Evolutionary conservation across 2,113 vertebrate species (phyloP).

Genomic region (Chinchilla lanigera): DNA sequence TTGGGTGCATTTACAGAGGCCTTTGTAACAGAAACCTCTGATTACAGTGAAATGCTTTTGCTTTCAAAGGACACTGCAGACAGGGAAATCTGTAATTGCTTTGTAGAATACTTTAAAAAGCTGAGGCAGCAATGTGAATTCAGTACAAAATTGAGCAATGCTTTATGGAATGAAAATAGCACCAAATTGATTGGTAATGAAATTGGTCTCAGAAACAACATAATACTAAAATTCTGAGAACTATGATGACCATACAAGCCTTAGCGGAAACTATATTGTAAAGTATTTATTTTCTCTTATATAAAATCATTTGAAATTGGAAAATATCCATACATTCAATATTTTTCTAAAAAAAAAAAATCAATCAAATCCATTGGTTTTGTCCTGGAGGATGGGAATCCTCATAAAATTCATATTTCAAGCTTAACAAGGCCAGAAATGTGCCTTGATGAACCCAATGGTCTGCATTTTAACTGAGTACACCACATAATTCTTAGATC

Average conservation of each 20-base stretch:
- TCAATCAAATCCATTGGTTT: neutral
- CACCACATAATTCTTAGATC: neutral
- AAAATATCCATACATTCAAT: neutral
- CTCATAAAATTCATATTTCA: neutral
- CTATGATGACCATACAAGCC: neutral
- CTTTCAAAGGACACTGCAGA: conserved; percentile 70
- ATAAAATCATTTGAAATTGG: neutral
- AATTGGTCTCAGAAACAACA: conserved; percentile 52
- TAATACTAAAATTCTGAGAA: conserved; percentile 55
- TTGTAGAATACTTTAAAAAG: conserved; percentile 72
- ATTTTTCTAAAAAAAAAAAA: conserved; percentile 25
- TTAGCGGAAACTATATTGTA: neutral
- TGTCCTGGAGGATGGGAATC: neutral
- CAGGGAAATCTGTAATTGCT: conserved; percentile 76
- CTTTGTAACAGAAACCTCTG: conserved; percentile 74
- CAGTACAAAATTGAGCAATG: conserved; percentile 71
- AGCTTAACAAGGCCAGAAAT: neutral
- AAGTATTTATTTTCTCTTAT: neutral
- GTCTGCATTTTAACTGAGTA: neutral
- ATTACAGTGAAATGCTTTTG: conserved; percentile 74
- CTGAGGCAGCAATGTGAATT: conserved; percentile 70
- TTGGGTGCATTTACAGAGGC: conserved; percentile 60
- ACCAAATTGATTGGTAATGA: conserved; percentile 67
- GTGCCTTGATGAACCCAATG: neutral
- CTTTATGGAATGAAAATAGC: neutral